phyloP scores from a whole-genome alignment of 2,797 vertebrate genomes.

The Alcedo quadribrachys region DNA sequence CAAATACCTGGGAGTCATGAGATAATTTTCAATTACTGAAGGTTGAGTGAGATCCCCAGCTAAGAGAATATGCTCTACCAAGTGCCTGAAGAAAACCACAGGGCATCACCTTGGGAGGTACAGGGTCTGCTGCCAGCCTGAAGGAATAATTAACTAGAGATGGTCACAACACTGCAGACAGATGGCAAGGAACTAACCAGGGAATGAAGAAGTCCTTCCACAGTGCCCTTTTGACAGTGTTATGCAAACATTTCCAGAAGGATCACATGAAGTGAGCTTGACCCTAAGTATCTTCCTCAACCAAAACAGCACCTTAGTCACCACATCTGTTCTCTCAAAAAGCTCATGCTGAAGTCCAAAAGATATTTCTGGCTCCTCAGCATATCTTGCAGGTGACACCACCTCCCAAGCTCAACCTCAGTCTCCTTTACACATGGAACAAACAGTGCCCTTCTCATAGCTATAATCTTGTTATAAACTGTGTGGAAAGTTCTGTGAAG shows the following conservation, averaged over 20 bases:
- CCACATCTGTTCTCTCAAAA: not conserved
- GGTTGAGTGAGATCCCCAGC: not conserved
- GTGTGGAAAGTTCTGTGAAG: slow-evolving; percentile 20
- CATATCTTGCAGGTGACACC: not conserved
- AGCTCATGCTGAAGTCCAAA: not conserved
- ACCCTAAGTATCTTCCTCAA: not conserved
- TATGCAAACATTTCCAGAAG: not conserved
- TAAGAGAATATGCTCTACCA: not conserved
- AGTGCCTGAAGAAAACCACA: slow-evolving; percentile 40
- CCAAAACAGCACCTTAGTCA: not conserved
- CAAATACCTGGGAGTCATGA: not conserved
- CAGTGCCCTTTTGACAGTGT: not conserved
- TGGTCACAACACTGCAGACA: slow-evolving; percentile 10
- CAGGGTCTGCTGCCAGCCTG: slow-evolving; percentile 7
- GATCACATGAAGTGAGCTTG: not conserved
- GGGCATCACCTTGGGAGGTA: slow-evolving; percentile 13
- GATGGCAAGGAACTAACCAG: slow-evolving; percentile 31
- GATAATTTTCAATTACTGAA: slow-evolving; percentile 39
- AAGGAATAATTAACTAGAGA: slow-evolving; percentile 52
- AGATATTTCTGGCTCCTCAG: not conserved
- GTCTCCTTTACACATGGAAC: not conserved
- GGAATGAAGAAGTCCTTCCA: not conserved
- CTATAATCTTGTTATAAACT: not conserved
- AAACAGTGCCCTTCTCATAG: not conserved
- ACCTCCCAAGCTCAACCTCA: not conserved